phyloP scores from a whole-genome alignment of 2,113 vertebrate species.

The Aldabrachelys gigantea region DNA sequence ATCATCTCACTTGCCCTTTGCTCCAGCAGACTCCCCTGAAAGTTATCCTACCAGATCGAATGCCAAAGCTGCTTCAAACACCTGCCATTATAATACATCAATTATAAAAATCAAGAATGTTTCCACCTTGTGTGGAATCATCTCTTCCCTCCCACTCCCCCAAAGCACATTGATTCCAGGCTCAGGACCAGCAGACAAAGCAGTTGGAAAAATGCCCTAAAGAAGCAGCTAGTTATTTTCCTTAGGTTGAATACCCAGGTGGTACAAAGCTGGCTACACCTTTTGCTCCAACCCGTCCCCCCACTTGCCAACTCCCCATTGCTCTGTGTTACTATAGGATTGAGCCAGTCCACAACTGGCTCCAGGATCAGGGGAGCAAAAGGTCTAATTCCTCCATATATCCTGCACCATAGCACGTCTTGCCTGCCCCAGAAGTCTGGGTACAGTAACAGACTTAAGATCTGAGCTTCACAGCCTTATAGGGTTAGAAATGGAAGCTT shows the following conservation, averaged over 20 bases:
- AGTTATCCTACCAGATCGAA: not conserved
- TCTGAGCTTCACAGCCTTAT: not conserved
- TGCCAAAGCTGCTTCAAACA: fast-evolving
- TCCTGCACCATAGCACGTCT: not conserved
- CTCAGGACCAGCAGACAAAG: fast-evolving
- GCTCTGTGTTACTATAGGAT: fast-evolving
- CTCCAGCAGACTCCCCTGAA: not conserved
- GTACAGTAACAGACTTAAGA: not conserved
- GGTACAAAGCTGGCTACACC: not conserved
- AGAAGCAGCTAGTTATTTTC: not conserved
- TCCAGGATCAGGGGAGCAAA: not conserved
- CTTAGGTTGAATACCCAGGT: not conserved
- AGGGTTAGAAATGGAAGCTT: not conserved
- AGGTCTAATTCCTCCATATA: not conserved
- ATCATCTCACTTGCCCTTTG: not conserved
- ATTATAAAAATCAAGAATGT: not conserved
- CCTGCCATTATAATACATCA: not conserved
- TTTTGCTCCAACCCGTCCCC: not conserved
- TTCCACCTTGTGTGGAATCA: not conserved
- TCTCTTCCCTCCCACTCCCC: not conserved
- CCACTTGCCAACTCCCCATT: not conserved
- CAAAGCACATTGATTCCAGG: not conserved
- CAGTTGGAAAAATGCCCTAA: not conserved
- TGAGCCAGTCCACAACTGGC: not conserved
- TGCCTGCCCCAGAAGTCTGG: not conserved